phyloP scores from a whole-genome alignment of 2,113 vertebrate genomes.

The Lepus timidus region DNA sequence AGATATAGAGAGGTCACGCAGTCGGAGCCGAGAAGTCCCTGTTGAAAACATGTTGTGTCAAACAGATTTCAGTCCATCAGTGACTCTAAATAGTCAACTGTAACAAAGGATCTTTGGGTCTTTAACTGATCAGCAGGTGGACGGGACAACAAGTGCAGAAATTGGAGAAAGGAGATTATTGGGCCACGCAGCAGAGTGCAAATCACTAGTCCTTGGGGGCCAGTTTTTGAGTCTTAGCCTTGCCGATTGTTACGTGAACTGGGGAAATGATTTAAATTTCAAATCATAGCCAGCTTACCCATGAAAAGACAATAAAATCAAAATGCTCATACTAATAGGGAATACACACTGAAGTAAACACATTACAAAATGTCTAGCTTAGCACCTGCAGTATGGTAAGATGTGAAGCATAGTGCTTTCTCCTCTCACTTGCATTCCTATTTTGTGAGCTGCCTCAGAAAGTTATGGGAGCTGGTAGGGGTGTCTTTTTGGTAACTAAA shows the following conservation, averaged over 20 bases:
- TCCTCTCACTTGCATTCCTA: background rate
- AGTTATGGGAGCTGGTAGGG: background rate
- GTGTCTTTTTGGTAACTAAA: constrained; percentile 18
- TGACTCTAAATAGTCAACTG: background rate
- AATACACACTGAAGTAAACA: background rate
- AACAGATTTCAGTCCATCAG: background rate
- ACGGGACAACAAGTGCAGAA: background rate
- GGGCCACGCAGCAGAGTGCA: too few species aligned
- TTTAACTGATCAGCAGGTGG: background rate
- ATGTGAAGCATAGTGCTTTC: background rate
- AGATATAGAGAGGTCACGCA: background rate
- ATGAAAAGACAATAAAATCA: constrained; percentile 21
- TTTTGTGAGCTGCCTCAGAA: constrained; percentile 41
- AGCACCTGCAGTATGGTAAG: background rate
- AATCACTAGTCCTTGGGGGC: background rate
- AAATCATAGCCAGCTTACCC: background rate
- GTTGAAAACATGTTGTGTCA: background rate
- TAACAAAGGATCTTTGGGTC: background rate
- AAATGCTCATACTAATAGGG: background rate
- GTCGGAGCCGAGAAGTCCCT: background rate
- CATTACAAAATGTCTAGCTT: background rate
- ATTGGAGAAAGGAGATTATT: accelerated
- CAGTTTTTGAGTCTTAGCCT: background rate
- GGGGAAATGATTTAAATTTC: background rate
- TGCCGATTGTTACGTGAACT: background rate